A percentile compares a stretch with the other conserved stretches of the same genome.
phyloP scores from a whole-genome alignment of 2,797 vertebrate species.

The Lophius americanus region DNA sequence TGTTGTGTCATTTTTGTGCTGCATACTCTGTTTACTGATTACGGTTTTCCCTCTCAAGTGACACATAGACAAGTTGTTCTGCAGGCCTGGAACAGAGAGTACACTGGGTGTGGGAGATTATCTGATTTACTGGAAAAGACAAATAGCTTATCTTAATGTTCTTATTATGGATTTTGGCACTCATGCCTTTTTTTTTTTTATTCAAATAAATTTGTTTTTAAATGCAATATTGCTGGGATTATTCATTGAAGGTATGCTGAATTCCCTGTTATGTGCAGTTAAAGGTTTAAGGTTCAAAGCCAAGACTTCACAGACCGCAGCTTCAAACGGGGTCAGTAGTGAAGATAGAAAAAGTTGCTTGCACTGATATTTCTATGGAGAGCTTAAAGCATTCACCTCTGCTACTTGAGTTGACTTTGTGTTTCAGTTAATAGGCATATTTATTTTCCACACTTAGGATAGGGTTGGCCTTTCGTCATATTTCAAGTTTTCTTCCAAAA shows the following conservation, averaged over 20 bases:
- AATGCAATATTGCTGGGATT: not conserved
- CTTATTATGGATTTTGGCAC: conserved; percentile 17
- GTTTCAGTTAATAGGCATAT: not conserved
- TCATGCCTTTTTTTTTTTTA: conserved; percentile 6
- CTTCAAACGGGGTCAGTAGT: conserved; percentile 4
- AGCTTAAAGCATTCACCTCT: not conserved
- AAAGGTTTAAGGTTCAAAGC: conserved; percentile 2
- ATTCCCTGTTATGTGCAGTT: not conserved
- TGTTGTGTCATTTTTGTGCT: conserved; percentile 27
- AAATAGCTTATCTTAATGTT: conserved; percentile 49
- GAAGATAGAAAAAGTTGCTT: not conserved
- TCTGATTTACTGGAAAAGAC: conserved; percentile 42
- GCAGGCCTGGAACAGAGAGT: conserved; percentile 32
- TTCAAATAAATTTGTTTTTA: not conserved
- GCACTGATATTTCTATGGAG: not conserved
- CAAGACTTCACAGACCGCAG: not conserved
- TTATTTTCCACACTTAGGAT: not conserved
- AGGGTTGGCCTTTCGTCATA: too few relatives aligned
- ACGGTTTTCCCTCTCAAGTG: conserved; percentile 37
- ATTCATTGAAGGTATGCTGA: not conserved
- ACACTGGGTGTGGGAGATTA: conserved; percentile 58
- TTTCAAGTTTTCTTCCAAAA: too few relatives aligned
- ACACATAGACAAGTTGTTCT: conserved; percentile 44
- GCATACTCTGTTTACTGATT: conserved; percentile 23
- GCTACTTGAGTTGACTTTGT: conserved; percentile 2